Base-by-base conservation (phyloP, 2,797 vertebrate species). In the Calcarius lapponicus region DNA sequence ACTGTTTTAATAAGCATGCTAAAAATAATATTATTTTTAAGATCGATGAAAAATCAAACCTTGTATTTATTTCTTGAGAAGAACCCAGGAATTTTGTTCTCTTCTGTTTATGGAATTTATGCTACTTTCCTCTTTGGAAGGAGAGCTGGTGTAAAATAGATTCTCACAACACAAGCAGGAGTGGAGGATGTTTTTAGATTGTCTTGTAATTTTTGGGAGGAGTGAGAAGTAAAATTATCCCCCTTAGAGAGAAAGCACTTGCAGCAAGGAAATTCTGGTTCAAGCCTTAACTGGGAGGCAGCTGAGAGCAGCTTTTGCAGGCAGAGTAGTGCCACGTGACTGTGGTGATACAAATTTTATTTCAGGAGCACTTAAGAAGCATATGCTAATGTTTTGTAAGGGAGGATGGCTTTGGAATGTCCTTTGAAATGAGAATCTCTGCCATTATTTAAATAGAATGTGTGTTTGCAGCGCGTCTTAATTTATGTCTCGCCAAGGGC, bases 1-100 rank as follows among this genome's bases (percentile, higher is more conserved):
- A 36, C 75, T 94, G 79, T 96, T 94, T 80, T 92, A 95, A 95
- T 96, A 91, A 92, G 58, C 22, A 62, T 90, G 79, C 72, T 86
- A 58, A 48, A 96, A 76, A 60, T 64, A 90, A 64, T n/a, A 17
- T 53, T 87, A n/a, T 73, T 88, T 94, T 78, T 79, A 86, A 93
- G 76, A 50, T 25, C 8, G 36, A 90, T 96, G 94, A 87, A 72
- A 95, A 96, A 79, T 91, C 85, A 81, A 94, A 91, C 25, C 71
- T 85, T 61, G 26, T 70, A 65, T 54, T 94, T 84, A 71, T 60
- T 92, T 96, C 48, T 51, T 84, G 50, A 76, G 76, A 95, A 95
- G 73, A 86, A 93, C 36, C 3, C 20, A 51, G 62, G 38, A 80
- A n/a, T 67, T 78, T 66, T 83, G 40, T 91, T 97, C 78, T 86